Conservation (phyloP, 2,797 vertebrate genomes). For the Pangasius krempfi region DNA sequence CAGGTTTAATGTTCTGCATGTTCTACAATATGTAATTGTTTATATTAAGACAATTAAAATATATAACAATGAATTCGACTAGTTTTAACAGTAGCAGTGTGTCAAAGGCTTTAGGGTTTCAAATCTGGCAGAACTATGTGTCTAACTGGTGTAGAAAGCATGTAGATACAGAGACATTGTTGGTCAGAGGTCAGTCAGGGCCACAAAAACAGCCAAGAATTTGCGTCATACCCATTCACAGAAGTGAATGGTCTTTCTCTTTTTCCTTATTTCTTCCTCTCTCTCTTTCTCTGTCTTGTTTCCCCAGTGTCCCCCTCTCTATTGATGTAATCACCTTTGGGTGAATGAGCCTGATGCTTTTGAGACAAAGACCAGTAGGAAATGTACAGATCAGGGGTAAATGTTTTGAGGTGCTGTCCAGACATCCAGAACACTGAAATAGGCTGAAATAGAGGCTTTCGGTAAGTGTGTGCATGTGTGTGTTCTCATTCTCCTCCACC, state of each 20-base stretch:
- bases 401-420: constrained; percentile 35
- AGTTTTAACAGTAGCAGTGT: neutral
- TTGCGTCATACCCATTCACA: constrained; percentile 61
- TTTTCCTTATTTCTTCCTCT: constrained; percentile 11
- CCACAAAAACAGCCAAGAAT: constrained; percentile 48
- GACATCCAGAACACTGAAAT: constrained; percentile 17
- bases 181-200: constrained; percentile 44
- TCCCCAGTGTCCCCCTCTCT: constrained; percentile 1
- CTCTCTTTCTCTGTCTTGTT: constrained; percentile 22
- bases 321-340: constrained; percentile 43
- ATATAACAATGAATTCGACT: neutral
- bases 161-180: constrained; percentile 49
- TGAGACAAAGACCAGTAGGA: constrained; percentile 32
- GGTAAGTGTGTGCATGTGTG: neutral
- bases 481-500: constrained; percentile 7
- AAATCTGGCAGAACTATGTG: constrained; percentile 42
- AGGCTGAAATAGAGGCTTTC: neutral
- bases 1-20: neutral
- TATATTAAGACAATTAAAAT: neutral
- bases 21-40: neutral
- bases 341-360: constrained; percentile 36
- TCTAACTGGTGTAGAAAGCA: constrained; percentile 41
- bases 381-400: constrained; percentile 37
- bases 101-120: neutral
- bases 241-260: constrained; percentile 46